Evolutionary conservation across 2,113 vertebrate genomes (phyloP).

Genomic region (Chloropsis cyanopogon): DNA sequence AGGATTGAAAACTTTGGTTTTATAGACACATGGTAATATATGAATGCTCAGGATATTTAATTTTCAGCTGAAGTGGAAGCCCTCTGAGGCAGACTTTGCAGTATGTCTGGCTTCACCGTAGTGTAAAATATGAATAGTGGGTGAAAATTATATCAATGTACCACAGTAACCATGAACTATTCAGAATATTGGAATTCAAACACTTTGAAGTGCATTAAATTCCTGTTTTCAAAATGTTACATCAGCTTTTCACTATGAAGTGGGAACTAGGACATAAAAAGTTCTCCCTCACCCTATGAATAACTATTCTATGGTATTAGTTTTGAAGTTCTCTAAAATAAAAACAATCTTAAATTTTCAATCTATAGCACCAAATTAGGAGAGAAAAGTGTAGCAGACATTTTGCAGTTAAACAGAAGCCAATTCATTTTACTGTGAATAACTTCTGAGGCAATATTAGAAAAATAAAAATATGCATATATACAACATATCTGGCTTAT

Average conservation of each 20-base stretch:
- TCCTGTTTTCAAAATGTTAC: not conserved
- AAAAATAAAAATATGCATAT: not conserved
- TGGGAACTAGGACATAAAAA: not conserved
- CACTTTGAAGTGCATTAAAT: not conserved
- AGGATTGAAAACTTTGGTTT: not conserved
- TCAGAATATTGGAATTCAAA: not conserved
- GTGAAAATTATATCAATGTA: not conserved
- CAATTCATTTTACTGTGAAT: not conserved
- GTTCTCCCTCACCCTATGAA: not conserved
- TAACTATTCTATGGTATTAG: not conserved
- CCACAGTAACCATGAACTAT: not conserved
- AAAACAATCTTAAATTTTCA: not conserved
- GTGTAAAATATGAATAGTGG: not conserved
- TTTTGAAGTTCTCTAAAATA: not conserved
- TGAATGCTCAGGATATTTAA: not conserved
- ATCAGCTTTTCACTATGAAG: not conserved
- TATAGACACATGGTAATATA: not conserved
- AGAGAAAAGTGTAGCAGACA: not conserved
- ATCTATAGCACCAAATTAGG: not conserved
- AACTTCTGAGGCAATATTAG: not conserved
- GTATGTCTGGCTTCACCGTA: not conserved
- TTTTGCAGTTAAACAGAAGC: not conserved
- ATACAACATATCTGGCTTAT: not conserved
- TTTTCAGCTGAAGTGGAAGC: not conserved
- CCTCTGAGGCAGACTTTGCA: not conserved